These are phyloP conservation scores for Koerneria pararmatus DNA, from an alignment of 2,888 invertebrate species.

Conservation along the genomic window DNA sequence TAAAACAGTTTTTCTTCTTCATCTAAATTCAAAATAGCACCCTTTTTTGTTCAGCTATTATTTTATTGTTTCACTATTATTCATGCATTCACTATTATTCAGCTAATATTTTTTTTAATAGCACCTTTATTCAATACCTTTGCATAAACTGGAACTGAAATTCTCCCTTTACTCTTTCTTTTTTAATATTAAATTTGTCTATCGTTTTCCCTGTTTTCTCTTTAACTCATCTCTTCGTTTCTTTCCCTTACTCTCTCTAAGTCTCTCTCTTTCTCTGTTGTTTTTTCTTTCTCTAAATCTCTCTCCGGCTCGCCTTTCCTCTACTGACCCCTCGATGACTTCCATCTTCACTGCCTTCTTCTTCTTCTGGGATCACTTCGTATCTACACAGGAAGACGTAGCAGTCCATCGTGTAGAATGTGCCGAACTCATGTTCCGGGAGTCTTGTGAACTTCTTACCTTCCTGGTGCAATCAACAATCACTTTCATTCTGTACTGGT, in stretches of 20 bases:
- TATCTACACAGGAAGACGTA: slow-evolving; percentile 97
- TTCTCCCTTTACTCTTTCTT: background rate
- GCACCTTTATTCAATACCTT: background rate
- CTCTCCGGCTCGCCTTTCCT: background rate
- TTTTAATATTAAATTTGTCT: too few species aligned
- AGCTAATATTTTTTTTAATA: background rate
- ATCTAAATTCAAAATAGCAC: too few species aligned
- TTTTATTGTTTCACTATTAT: too few species aligned
- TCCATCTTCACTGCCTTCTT: slow-evolving; percentile 30
- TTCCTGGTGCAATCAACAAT: slow-evolving; percentile 67
- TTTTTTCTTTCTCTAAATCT: too few species aligned
- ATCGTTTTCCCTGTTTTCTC: too few species aligned
- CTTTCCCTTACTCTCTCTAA: too few species aligned
- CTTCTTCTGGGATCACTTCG: slow-evolving; percentile 72
- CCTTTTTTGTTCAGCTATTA: too few species aligned
- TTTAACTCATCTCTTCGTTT: too few species aligned
- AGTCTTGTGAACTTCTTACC: slow-evolving; percentile 93
- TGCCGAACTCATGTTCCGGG: slow-evolving; percentile 83
- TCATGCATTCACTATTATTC: too few species aligned
- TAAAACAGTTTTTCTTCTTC: too few species aligned
- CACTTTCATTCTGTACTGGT: too few species aligned
- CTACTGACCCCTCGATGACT: slow-evolving; percentile 14
- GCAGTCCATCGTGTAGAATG: slow-evolving; percentile 89
- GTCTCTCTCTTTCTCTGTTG: too few species aligned
- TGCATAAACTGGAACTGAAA: background rate